phyloP scores from a whole-genome alignment of 2,113 vertebrate genomes.

The Crocuta crocuta region DNA sequence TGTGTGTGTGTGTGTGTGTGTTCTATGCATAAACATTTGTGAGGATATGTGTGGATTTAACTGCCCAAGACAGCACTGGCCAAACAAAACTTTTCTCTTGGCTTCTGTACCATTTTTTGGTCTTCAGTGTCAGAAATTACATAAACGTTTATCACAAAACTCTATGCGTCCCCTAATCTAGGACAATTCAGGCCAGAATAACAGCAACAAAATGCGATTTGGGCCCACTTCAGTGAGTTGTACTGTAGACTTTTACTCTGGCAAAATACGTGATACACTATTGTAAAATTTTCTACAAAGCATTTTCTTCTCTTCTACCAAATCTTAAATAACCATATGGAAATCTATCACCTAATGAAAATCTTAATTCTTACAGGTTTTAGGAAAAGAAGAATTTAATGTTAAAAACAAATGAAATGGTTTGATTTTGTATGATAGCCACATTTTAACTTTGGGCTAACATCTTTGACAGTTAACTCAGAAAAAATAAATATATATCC shows the following conservation, averaged over 20 bases:
- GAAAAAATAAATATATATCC: neutral
- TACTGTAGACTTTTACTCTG: neutral
- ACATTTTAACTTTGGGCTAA: neutral
- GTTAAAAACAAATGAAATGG: neutral
- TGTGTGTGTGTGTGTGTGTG: neutral
- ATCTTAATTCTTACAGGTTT: neutral
- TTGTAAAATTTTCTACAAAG: neutral
- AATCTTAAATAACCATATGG: neutral
- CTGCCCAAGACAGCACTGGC: neutral
- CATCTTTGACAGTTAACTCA: conserved; percentile 32
- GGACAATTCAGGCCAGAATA: neutral
- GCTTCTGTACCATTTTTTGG: neutral
- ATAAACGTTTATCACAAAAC: neutral
- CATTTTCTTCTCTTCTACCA: neutral
- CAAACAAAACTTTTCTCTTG: neutral
- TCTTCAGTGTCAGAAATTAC: neutral
- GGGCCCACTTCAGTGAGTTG: neutral
- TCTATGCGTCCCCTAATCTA: neutral
- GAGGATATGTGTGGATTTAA: neutral
- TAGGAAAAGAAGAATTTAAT: neutral
- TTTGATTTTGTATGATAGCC: neutral
- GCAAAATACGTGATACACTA: neutral
- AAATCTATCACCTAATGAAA: neutral
- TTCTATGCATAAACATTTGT: neutral
- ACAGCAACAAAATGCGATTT: neutral